phyloP scores from a whole-genome alignment of 2,797 vertebrate species.

The Ceyx erithaca region DNA sequence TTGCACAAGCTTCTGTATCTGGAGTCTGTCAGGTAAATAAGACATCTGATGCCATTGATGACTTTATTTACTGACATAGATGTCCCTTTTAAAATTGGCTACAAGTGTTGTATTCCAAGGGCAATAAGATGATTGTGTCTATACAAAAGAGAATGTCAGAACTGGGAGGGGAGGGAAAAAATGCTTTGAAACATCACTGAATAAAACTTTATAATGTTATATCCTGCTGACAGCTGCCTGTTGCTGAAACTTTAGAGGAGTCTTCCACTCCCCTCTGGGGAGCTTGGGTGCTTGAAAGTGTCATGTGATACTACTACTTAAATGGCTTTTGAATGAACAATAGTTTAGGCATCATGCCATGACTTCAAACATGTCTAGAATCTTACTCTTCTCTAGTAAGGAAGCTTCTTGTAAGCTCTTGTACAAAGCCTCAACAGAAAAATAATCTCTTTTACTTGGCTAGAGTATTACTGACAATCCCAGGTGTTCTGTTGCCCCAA shows the following conservation, averaged over 20 bases:
- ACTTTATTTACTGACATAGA: neutral
- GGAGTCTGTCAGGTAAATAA: accelerated
- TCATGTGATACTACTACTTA: neutral
- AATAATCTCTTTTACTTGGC: neutral
- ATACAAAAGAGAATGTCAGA: neutral
- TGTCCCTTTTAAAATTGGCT: neutral
- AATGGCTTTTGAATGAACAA: neutral
- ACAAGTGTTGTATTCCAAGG: accelerated
- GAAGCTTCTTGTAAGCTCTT: neutral
- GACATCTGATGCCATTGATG: neutral
- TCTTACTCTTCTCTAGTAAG: neutral
- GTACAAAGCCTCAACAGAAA: neutral
- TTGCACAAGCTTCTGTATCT: neutral
- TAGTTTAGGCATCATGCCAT: neutral
- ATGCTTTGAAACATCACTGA: neutral
- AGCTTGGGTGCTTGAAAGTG: neutral
- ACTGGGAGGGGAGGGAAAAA: accelerated
- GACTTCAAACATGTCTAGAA: neutral
- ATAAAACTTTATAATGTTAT: neutral
- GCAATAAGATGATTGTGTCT: neutral
- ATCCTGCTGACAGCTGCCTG: neutral
- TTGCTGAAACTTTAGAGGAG: neutral
- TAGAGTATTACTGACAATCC: neutral
- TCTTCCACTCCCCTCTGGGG: neutral
- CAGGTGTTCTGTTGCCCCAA: neutral